Percentiles rank a stretch among this genome's conserved stretches.
phyloP scores from a whole-genome alignment of 2,888 invertebrate genomes.

The Oligia fasciuncula region DNA sequence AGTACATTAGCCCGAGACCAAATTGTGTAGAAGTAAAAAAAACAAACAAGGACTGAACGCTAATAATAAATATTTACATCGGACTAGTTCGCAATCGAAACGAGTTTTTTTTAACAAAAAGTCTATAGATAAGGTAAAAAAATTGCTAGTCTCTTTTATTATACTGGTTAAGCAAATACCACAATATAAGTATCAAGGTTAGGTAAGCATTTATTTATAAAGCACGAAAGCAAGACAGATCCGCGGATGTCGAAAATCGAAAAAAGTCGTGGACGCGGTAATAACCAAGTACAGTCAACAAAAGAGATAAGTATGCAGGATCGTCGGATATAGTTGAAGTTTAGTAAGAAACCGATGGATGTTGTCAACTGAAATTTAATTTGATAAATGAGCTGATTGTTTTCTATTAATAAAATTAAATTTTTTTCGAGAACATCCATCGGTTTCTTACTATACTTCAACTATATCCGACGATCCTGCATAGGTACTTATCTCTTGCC shows the following conservation, averaged over 20 bases:
- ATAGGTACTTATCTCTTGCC: too few species aligned
- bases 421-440: too few species aligned
- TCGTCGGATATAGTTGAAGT: too few species aligned
- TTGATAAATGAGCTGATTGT: too few species aligned
- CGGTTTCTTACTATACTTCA: too few species aligned
- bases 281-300: constrained; percentile 11
- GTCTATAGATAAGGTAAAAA: constrained; percentile 31
- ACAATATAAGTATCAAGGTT: constrained; percentile 73
- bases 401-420: too few species aligned
- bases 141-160: constrained; percentile 60
- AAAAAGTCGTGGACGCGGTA: constrained; percentile 45
- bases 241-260: constrained; percentile 12
- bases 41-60: not conserved
- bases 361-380: too few species aligned
- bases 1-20: not conserved
- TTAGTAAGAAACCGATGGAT: too few species aligned
- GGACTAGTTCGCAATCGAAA: constrained; percentile 6
- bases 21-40: not conserved
- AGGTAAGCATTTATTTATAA: constrained; percentile 71
- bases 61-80: constrained; percentile 3
- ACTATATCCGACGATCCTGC: too few species aligned
- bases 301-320: too few species aligned
- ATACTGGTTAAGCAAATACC: constrained; percentile 61
- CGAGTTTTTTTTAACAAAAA: constrained; percentile 20
- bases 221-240: constrained; percentile 60